These are phyloP conservation scores for Hoplostethus atlanticus DNA, from an alignment of 2,797 vertebrate species.

Conservation along the genomic window DNA sequence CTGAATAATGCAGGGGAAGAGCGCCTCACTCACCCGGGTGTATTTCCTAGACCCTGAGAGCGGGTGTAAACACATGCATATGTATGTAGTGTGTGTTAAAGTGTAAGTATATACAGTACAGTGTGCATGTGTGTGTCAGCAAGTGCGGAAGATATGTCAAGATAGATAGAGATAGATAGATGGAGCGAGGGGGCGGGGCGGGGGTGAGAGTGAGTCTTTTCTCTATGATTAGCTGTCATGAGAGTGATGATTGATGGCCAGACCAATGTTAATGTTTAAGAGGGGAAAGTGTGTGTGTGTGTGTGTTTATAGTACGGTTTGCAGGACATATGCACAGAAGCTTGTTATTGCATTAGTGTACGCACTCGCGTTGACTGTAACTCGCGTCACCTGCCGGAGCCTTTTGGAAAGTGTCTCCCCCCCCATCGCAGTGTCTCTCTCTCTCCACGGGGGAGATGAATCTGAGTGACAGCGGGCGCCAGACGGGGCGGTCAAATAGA, in stretches of 20 bases:
- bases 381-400: conserved; percentile 1
- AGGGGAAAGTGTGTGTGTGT: neutral
- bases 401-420: conserved; percentile 8
- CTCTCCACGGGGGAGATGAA: neutral
- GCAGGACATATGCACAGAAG: too few relatives aligned
- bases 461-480: conserved; percentile 48
- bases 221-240: conserved; percentile 29
- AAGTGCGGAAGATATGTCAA: conserved; percentile 8
- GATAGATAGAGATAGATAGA: neutral
- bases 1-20: conserved; percentile 23
- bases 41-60: neutral
- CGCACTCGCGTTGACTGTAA: too few relatives aligned
- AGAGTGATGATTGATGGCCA: conserved; percentile 19
- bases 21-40: neutral
- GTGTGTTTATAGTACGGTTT: neutral
- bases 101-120: neutral
- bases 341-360: too few relatives aligned
- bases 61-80: neutral
- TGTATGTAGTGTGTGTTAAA: neutral
- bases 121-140: neutral
- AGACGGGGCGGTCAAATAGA: conserved; percentile 3
- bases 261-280: conserved; percentile 6
- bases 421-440: conserved; percentile 10
- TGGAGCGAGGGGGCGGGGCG: neutral
- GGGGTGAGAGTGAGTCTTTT: neutral